phyloP scores from a whole-genome alignment of 1,140 invertebrate genomes.

The Brachionus plicatilis region DNA sequence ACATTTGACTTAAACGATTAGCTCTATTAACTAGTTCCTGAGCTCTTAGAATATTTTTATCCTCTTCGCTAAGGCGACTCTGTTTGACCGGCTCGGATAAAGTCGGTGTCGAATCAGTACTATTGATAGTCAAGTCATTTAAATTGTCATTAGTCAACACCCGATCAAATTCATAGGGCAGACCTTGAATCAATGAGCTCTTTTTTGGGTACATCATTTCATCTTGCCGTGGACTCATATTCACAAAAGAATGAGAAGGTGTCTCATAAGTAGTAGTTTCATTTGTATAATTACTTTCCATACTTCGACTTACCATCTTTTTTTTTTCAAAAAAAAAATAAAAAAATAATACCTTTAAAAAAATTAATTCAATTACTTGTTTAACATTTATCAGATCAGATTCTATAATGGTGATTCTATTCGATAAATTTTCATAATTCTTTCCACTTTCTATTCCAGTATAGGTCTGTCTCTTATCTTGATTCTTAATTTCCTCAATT shows the following conservation, averaged over 20 bases:
- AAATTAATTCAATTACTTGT: background rate
- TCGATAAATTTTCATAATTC: background rate
- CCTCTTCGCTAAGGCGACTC: background rate
- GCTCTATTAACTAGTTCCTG: conserved; percentile 7
- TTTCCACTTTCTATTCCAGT: background rate
- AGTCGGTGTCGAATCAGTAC: conserved; percentile 13
- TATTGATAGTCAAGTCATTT: conserved; percentile 28
- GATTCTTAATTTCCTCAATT: background rate
- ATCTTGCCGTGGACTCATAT: background rate
- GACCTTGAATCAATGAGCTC: background rate
- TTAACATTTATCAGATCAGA: conserved; percentile 14
- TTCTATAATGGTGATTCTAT: background rate
- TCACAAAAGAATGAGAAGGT: conserved; percentile 1
- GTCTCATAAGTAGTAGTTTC: conserved; percentile 2
- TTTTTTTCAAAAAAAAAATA: background rate
- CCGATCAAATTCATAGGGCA: background rate
- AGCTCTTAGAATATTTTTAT: conserved; percentile 5
- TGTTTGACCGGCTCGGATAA: conserved; percentile 1
- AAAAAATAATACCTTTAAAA: background rate
- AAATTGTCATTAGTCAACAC: background rate
- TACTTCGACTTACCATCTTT: background rate
- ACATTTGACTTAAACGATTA: conserved; percentile 22
- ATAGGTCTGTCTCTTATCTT: background rate
- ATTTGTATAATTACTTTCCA: background rate
- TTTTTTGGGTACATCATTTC: background rate